Base-by-base conservation (phyloP, 2,888 invertebrate species). In the Cerceris ruficornis region DNA sequence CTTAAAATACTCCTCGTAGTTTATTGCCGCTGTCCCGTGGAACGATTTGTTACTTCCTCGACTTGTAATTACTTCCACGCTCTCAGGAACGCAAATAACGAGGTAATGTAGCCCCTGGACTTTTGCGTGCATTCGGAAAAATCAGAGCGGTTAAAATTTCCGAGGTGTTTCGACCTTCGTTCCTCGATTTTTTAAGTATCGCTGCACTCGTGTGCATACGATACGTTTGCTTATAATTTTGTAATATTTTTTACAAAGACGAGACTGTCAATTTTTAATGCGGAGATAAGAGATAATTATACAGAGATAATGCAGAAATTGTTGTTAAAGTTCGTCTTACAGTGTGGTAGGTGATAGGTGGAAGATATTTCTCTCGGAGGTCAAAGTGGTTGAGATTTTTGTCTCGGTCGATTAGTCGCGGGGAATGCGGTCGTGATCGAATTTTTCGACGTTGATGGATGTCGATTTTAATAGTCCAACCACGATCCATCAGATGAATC, bases 41-140 rank as follows among this genome's bases (percentile, higher is more conserved):
- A 87, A 84, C 87, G 85, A 89, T 90, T 89, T 88, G 89, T 88
- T 90, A 86, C 87, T 81, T 79, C 82, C 86, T 77, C 61, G 76
- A 64, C 81, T 85, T 75, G 85, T 88, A 88, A 89, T 86, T 88
- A 88, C 84, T 87, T 87, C 75, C 82, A 72, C 75, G 84, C 81
- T 83, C 64, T 76, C 73, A 76, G 74, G 59, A 80, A 78, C 75
- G 66, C 67, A 73, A 74, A 77, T 80, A 85, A 85, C 84, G 79
- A 79, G 77, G 77, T 84, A 82, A 84, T 84, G 74, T 72, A 79
- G 82, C 69, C 75, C 77, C 39, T 43, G 28, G 57, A 65, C 13
- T 62, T 15, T 64, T 8, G 42, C 62, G 57, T 60, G 61, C 50
- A 52, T 67, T 49, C 50, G 61, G 43, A 57, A 69, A 67, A 77